phyloP scores from a whole-genome alignment of 1,140 invertebrate genomes.

The Lerema accius region DNA sequence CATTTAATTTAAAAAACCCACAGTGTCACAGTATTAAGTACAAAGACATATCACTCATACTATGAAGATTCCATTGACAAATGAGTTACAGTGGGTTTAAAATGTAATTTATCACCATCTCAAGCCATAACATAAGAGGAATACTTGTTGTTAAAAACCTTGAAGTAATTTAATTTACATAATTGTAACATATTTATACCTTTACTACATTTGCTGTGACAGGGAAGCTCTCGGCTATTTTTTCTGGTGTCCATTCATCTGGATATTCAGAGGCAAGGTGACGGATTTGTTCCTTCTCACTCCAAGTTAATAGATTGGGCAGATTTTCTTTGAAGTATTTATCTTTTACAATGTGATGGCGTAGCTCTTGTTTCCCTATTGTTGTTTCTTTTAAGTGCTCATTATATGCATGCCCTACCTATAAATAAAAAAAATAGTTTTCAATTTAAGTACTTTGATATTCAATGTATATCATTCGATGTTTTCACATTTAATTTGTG shows the following conservation, averaged over 20 bases:
- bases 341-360: conserved; percentile 85
- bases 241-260: conserved; percentile 88
- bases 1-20: no score
- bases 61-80: no score
- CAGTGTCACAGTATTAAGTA: no score
- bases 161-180: no score
- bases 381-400: conserved; percentile 65
- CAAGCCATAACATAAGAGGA: no score
- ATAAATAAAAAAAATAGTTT: conserved; percentile 12
- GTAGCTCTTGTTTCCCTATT: conserved; percentile 59
- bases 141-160: no score
- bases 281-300: conserved; percentile 92
- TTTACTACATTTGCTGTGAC: conserved; percentile 84
- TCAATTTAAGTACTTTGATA: no score
- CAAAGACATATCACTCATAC: no score
- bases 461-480: no score
- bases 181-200: conserved; percentile 52
- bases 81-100: no score
- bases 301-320: conserved; percentile 90
- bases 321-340: conserved; percentile 89
- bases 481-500: no score
- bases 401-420: conserved; percentile 65
- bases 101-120: no score
- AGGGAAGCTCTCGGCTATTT: conserved; percentile 91
- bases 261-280: conserved; percentile 87